Percentiles rank a stretch among this genome's conserved stretches.
phyloP scores from a whole-genome alignment of 2,888 invertebrate species.

The Cistogaster globosa region DNA sequence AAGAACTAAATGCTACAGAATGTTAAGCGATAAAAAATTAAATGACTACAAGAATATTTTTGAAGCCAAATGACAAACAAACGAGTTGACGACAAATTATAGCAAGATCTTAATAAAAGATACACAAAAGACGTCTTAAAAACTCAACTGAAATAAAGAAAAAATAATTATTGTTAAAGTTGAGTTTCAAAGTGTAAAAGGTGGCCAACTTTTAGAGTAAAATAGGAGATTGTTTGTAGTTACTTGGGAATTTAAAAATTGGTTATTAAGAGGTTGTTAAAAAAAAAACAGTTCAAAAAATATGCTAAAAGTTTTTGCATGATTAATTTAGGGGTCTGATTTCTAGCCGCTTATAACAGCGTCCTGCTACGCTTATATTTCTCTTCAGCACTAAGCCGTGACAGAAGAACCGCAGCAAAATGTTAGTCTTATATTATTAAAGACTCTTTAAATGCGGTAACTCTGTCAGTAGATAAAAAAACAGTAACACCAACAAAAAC shows the following conservation, averaged over 20 bases:
- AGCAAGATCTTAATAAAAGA: conserved; percentile 65
- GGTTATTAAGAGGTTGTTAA: no score
- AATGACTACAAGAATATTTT: conserved; percentile 68
- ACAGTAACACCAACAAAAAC: background rate
- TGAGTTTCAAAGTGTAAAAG: background rate
- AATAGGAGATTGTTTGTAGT: no score
- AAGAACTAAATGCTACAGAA: conserved; percentile 24
- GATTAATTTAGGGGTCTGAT: no score
- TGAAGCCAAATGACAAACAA: conserved; percentile 57
- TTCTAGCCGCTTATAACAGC: no score
- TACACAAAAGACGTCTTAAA: conserved; percentile 46
- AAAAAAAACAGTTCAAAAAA: no score
- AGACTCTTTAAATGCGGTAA: conserved; percentile 2
- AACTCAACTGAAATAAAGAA: background rate
- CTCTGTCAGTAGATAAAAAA: background rate
- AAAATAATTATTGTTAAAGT: conserved; percentile 18
- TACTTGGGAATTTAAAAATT: no score
- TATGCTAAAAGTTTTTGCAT: no score
- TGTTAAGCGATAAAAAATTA: conserved; percentile 64
- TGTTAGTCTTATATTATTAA: no score
- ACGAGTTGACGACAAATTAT: conserved; percentile 70
- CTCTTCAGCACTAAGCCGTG: background rate
- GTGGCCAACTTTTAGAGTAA: no score
- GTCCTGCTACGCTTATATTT: background rate
- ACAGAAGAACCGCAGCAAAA: no score